These are phyloP conservation scores for Trachemys scripta DNA, from an alignment of 2,113 vertebrate species.

Conservation along the genomic window DNA sequence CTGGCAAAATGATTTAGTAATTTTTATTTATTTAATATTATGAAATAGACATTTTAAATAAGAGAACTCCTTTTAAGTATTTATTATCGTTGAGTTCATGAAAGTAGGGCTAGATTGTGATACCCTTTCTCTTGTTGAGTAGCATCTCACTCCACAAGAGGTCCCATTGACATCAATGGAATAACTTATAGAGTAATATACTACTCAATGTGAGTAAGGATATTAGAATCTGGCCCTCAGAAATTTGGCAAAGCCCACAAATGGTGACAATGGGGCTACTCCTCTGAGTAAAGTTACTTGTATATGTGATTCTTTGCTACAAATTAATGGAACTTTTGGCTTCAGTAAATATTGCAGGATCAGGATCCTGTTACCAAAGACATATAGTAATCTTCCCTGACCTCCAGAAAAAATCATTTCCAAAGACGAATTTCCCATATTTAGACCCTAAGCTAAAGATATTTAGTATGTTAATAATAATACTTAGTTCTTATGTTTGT, in stretches of 20 bases:
- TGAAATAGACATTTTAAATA: constrained; percentile 72
- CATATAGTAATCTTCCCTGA: background rate
- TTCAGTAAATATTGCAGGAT: background rate
- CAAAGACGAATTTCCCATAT: constrained; percentile 10
- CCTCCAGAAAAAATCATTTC: background rate
- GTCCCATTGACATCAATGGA: constrained; percentile 65
- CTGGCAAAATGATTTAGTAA: constrained; percentile 60
- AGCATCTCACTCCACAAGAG: constrained; percentile 63
- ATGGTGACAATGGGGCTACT: background rate
- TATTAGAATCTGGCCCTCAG: background rate
- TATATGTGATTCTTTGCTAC: background rate
- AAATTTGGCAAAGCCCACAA: background rate
- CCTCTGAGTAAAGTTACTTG: background rate
- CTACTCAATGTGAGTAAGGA: constrained; percentile 1
- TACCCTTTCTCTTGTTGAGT: constrained; percentile 70
- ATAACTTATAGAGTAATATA: constrained; percentile 56
- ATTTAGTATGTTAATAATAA: background rate
- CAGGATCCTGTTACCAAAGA: background rate
- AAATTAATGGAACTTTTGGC: background rate
- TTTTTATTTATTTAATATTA: constrained; percentile 75
- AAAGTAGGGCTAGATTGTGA: constrained; percentile 65
- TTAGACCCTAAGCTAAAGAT: background rate
- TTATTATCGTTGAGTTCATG: constrained; percentile 76
- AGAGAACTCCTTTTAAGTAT: constrained; percentile 61
- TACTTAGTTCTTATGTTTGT: background rate